A percentile compares a stretch with the other conserved stretches of the same genome.
Conservation (phyloP, 2,888 invertebrate species). For the Tetragonula carbonaria region DNA sequence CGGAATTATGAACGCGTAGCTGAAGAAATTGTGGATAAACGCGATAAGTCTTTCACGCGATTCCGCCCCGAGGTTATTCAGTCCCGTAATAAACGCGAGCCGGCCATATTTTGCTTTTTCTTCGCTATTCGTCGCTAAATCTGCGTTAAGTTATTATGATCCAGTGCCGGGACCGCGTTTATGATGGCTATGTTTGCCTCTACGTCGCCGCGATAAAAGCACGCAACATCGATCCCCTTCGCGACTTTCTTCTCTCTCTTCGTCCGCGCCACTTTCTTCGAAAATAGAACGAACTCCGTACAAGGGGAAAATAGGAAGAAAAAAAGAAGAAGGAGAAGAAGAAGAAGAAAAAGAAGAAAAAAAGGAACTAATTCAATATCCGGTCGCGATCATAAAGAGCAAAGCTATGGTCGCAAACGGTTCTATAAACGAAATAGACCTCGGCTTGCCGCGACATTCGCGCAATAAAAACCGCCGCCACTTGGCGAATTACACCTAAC, state of each 20-base stretch:
- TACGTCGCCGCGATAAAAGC: conserved; percentile 57
- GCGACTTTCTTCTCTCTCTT: no score
- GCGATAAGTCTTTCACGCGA: no score
- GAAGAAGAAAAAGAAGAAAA: no score
- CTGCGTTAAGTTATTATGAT: conserved; percentile 76
- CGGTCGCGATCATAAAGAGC: conserved; percentile 4
- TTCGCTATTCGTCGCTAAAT: conserved; percentile 68
- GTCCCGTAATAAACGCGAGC: conserved; percentile 67
- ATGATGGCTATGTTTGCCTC: conserved; percentile 59
- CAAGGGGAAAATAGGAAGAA: neutral
- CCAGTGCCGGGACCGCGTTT: conserved; percentile 52
- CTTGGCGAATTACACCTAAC: conserved; percentile 19
- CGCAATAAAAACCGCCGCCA: conserved; percentile 34
- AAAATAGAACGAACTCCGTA: neutral
- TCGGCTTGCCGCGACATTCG: conserved; percentile 3
- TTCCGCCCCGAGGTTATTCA: conserved; percentile 63
- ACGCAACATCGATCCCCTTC: conserved; percentile 43
- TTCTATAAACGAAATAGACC: conserved; percentile 25
- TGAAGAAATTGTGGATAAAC: conserved; percentile 25
- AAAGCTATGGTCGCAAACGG: neutral
- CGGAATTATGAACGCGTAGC: conserved; percentile 41
- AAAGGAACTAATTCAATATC: conserved; percentile 1
- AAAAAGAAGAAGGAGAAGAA: neutral
- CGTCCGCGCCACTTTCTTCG: no score
- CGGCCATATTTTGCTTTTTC: neutral